A percentile compares a stretch with the other conserved stretches of the same genome.
Evolutionary conservation across 2,888 invertebrate species (phyloP).

Genomic region (Andrena dorsata): DNA sequence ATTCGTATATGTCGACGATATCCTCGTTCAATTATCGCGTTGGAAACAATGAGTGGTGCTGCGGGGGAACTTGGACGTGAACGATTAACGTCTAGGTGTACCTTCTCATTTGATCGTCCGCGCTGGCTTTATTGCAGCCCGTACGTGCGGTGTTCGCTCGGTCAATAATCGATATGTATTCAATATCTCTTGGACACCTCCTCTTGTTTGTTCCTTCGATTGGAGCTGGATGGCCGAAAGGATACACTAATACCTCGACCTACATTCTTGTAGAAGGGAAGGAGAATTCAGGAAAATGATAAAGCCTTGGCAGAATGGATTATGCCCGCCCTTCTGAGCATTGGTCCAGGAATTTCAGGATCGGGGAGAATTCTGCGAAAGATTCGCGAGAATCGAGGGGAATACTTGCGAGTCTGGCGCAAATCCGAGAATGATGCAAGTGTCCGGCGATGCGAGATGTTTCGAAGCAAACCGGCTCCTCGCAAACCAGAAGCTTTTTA

Average conservation of each 20-base stretch:
- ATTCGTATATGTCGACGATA: not conserved
- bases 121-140: constrained; percentile 5
- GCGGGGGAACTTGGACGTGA: not conserved
- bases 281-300: not conserved
- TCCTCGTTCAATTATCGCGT: constrained; percentile 1
- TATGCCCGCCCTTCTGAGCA: too few species aligned
- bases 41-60: not conserved
- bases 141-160: not conserved
- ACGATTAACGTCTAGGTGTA: constrained; percentile 6
- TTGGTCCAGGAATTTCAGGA: not conserved
- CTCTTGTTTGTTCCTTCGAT: constrained; percentile 13
- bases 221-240: not conserved
- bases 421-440: not conserved
- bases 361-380: not conserved
- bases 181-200: not conserved
- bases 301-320: not conserved
- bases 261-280: constrained; percentile 2
- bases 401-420: not conserved
- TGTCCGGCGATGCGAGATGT: not conserved
- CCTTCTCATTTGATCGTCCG: not conserved
- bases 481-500: constrained; percentile 7
- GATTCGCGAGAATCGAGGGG: not conserved
- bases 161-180: constrained; percentile 15
- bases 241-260: not conserved
- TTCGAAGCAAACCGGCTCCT: not conserved